phyloP scores from a whole-genome alignment of 2,113 vertebrate species.

The Sardina pilchardus region DNA sequence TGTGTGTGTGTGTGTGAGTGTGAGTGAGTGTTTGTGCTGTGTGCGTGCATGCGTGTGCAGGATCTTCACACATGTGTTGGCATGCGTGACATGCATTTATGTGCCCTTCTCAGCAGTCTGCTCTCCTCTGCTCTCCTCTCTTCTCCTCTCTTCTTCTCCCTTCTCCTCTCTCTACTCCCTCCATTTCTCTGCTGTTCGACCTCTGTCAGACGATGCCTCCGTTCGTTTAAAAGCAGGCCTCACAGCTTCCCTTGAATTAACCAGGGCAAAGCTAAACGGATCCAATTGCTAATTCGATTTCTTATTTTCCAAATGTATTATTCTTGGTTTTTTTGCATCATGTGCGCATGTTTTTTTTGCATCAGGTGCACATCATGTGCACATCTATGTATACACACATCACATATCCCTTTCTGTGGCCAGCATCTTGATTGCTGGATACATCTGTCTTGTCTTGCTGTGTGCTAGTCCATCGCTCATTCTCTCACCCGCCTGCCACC shows the following conservation, averaged over 20 bases:
- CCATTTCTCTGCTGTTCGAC: not conserved
- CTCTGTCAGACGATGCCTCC: not conserved
- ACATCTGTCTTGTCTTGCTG: not conserved
- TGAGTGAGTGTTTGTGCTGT: not conserved
- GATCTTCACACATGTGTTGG: not conserved
- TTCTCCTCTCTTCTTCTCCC: not conserved
- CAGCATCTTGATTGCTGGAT: not conserved
- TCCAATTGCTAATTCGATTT: not conserved
- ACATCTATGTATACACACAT: not conserved
- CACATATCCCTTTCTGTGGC: not conserved
- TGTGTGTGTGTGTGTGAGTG: conserved; percentile 1
- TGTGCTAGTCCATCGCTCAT: not conserved
- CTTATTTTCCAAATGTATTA: not conserved
- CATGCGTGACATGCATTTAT: not conserved
- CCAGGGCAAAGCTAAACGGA: not conserved
- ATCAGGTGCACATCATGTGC: no score
- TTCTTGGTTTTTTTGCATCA: not conserved
- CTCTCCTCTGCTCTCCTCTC: not conserved
- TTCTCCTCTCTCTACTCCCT: not conserved
- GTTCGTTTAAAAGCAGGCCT: not conserved
- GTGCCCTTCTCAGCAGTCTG: not conserved
- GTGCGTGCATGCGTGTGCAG: not conserved
- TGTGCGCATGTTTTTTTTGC: not conserved
- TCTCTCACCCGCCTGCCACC: not conserved
- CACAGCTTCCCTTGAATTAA: not conserved